These are phyloP conservation scores for Castor canadensis DNA, from an alignment of 2,113 vertebrate species.

Conservation along the genomic window DNA sequence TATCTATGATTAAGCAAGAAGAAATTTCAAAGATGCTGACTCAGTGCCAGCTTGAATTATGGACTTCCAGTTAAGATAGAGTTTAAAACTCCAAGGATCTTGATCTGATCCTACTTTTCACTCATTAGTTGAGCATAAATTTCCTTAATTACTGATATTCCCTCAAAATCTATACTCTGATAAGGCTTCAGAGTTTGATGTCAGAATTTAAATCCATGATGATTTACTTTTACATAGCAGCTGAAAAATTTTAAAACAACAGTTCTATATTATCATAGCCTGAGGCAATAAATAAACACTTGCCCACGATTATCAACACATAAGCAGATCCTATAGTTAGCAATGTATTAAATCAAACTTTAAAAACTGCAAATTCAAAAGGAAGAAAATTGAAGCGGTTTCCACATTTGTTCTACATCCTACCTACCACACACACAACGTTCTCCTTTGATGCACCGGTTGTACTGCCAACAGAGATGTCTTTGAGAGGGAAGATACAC, in stretches of 20 bases:
- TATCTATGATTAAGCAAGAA: conserved; percentile 40
- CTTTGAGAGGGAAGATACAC: conserved; percentile 15
- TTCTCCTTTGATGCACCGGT: not conserved
- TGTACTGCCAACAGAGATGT: not conserved
- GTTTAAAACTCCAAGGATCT: conserved; percentile 26
- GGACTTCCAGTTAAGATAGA: not conserved
- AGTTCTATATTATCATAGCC: not conserved
- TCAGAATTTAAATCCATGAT: conserved; percentile 36
- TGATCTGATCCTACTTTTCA: not conserved
- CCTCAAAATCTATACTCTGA: not conserved
- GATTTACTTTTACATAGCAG: conserved; percentile 42
- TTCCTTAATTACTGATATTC: conserved; percentile 12
- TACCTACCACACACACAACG: not conserved
- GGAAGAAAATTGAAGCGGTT: not conserved
- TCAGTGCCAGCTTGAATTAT: conserved; percentile 13
- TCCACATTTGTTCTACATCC: not conserved
- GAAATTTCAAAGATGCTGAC: conserved; percentile 2
- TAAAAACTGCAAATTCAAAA: conserved; percentile 1
- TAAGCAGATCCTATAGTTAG: not conserved
- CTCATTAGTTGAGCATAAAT: not conserved
- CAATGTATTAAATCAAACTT: not conserved
- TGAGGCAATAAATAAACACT: conserved; percentile 9
- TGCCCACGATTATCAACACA: not conserved
- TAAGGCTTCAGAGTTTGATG: conserved; percentile 9
- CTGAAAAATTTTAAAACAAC: not conserved